phyloP scores from a whole-genome alignment of 2,888 invertebrate genomes.

The Catocala nupta region DNA sequence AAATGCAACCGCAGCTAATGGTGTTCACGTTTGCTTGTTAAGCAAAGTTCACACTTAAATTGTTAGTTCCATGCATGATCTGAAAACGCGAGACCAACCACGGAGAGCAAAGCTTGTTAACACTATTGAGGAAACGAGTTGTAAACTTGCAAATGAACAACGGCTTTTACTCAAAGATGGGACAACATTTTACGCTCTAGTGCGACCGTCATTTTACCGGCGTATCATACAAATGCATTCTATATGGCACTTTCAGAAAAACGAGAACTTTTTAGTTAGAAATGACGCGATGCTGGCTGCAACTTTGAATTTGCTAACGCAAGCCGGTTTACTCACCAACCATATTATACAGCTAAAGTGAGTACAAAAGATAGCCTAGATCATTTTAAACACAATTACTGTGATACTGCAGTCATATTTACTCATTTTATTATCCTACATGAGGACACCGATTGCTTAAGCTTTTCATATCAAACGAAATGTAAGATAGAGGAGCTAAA shows the following conservation, averaged over 20 bases:
- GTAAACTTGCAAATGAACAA: slow-evolving; percentile 10
- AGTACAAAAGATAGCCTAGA: too few relatives aligned
- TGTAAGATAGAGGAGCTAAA: too few relatives aligned
- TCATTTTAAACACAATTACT: too few relatives aligned
- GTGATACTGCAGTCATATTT: too few relatives aligned
- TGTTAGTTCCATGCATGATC: slow-evolving; percentile 13
- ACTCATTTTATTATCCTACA: too few relatives aligned
- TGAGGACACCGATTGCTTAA: too few relatives aligned
- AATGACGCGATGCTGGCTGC: too few relatives aligned
- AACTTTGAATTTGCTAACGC: too few relatives aligned
- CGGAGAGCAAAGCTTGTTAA: slow-evolving; percentile 12
- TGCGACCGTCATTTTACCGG: neutral
- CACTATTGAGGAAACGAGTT: slow-evolving; percentile 14
- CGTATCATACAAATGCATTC: neutral
- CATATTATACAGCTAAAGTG: too few relatives aligned
- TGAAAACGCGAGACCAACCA: slow-evolving; percentile 14
- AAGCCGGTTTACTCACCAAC: too few relatives aligned
- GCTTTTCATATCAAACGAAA: too few relatives aligned
- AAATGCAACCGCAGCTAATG: slow-evolving; percentile 4
- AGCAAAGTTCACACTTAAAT: slow-evolving; percentile 12
- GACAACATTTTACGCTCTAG: slow-evolving; percentile 2
- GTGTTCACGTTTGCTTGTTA: slow-evolving; percentile 6
- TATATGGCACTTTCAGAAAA: neutral
- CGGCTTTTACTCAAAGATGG: slow-evolving; percentile 3
- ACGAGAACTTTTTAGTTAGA: neutral